These are phyloP conservation scores for Pangasius macronema DNA, from an alignment of 2,797 vertebrate species.

Conservation along the genomic window DNA sequence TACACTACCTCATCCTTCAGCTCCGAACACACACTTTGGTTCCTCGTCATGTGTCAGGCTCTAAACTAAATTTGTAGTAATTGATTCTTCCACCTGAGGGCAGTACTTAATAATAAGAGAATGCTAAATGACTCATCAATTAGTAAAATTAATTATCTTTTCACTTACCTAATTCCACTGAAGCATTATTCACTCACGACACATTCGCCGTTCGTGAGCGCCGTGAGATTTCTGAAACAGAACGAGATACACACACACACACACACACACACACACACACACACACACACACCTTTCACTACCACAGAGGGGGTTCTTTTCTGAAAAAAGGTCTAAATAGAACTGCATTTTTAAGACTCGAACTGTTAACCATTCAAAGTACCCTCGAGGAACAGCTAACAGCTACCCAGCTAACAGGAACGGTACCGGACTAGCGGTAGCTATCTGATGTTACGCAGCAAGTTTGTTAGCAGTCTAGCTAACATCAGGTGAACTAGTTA, in stretches of 20 bases:
- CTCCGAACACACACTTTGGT: slow-evolving; percentile 26
- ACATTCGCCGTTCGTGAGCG: neutral
- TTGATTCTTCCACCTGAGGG: slow-evolving; percentile 62
- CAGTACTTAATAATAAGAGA: slow-evolving; percentile 61
- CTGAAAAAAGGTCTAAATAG: neutral
- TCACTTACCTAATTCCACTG: slow-evolving; percentile 36
- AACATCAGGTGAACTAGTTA: neutral
- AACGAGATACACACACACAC: neutral
- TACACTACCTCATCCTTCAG: neutral
- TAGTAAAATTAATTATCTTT: slow-evolving; percentile 56
- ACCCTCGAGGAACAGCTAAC: neutral
- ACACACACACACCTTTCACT: neutral
- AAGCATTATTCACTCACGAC: slow-evolving; percentile 18
- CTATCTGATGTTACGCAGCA: neutral
- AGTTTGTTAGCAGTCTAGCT: neutral
- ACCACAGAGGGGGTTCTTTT: neutral
- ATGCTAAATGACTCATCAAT: slow-evolving; percentile 56
- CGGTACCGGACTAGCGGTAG: neutral
- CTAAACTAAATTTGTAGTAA: slow-evolving; percentile 56
- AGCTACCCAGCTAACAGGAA: neutral
- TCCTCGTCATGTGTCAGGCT: slow-evolving; percentile 33
- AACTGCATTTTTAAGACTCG: neutral
- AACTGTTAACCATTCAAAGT: neutral
- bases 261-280: slow-evolving; percentile 13
- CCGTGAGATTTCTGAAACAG: neutral